A percentile compares a stretch with the other conserved stretches of the same genome.
These are phyloP conservation scores for Phaethon lepturus DNA, from an alignment of 2,113 vertebrate genomes.

Conservation along the genomic window DNA sequence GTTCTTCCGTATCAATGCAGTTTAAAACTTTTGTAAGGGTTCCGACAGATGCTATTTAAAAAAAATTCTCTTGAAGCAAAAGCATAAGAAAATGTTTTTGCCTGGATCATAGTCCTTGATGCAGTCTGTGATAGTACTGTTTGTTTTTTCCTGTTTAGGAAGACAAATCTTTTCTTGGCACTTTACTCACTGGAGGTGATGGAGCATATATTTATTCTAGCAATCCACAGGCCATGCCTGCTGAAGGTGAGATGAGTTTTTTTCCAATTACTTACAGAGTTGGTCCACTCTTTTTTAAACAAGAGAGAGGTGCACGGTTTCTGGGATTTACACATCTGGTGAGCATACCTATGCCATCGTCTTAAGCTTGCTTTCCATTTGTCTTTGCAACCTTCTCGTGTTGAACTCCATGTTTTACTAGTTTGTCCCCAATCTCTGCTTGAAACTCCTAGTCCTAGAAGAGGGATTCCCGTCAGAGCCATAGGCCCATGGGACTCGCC, in stretches of 20 bases:
- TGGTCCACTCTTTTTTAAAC: neutral
- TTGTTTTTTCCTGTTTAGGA: constrained; percentile 65
- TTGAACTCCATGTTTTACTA: neutral
- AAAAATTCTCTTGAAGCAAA: neutral
- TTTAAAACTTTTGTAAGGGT: neutral
- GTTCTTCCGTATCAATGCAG: neutral
- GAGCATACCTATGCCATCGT: neutral
- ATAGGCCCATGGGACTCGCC: neutral
- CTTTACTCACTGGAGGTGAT: constrained; percentile 82
- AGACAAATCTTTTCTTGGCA: constrained; percentile 84
- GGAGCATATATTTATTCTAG: constrained; percentile 83
- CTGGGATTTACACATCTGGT: neutral
- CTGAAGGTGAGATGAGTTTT: constrained; percentile 83
- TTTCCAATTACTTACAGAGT: neutral
- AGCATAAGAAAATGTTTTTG: neutral
- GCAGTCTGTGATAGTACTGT: neutral
- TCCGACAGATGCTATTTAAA: neutral
- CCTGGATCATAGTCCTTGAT: neutral
- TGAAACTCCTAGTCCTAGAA: neutral
- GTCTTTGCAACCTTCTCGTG: neutral
- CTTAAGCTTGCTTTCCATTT: neutral
- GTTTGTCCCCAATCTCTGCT: neutral
- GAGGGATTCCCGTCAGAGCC: neutral
- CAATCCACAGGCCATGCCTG: constrained; percentile 80
- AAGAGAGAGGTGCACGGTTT: neutral